Conservation (phyloP, 23 tunicate species). For the Phallusia fumigata region DNA sequence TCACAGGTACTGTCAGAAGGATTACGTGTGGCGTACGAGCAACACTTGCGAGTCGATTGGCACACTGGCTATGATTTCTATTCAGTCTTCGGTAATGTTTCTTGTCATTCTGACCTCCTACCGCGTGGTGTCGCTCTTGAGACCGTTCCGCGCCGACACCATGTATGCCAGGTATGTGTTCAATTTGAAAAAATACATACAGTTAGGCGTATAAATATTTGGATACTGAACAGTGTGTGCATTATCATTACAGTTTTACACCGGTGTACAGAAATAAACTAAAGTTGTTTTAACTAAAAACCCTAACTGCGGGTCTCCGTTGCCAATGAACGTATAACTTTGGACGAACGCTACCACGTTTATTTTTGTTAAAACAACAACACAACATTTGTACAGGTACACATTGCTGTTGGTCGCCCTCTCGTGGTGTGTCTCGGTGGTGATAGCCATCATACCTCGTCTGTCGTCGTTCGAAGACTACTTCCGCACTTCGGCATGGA, state of each 20-base stretch:
- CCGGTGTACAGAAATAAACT: no score
- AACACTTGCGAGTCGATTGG: conserved; percentile 45
- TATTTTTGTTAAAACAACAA: no score
- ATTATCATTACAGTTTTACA: no score
- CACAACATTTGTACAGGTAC: conserved; percentile 49
- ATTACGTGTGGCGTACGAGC: conserved; percentile 66
- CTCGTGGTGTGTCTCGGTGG: conserved; percentile 49
- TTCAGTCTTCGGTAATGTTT: conserved; percentile 73
- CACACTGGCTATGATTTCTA: conserved; percentile 71
- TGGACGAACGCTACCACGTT: no score
- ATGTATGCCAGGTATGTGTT: conserved; percentile 42
- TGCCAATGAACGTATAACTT: no score
- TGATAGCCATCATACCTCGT: conserved; percentile 49
- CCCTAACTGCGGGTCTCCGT: no score
- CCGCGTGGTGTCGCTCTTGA: conserved; percentile 56
- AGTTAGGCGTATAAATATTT: no score
- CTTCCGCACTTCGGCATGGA: conserved; percentile 33
- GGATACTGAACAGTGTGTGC: no score
- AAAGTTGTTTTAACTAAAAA: no score
- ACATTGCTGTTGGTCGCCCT: conserved; percentile 39
- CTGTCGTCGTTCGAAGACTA: conserved; percentile 28
- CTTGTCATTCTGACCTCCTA: conserved; percentile 67
- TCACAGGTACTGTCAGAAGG: conserved; percentile 60
- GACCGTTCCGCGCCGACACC: conserved; percentile 59
- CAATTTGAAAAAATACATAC: no score